Evolutionary conservation across 2,113 vertebrate species (phyloP).

Genomic region (Mandrillus leucophaeus): DNA sequence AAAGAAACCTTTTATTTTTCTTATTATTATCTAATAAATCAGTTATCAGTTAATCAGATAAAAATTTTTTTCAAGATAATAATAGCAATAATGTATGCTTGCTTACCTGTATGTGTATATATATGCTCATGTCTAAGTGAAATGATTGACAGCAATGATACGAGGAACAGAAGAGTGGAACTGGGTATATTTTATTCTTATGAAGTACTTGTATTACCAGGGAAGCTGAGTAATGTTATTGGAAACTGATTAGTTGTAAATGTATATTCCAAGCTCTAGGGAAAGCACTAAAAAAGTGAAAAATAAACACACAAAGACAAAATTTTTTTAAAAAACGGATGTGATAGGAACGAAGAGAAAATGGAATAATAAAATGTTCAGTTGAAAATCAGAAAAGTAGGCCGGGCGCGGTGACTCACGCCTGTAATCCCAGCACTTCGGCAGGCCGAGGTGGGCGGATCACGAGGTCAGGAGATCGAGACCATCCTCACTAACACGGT

Average conservation of each 20-base stretch:
- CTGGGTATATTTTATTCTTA: background rate
- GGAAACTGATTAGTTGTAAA: background rate
- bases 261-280: background rate
- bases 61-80: background rate
- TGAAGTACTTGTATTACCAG: background rate
- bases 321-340: background rate
- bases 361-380: too few species aligned
- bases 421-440: too few species aligned
- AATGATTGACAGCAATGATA: background rate
- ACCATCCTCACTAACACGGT: too few species aligned
- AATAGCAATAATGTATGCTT: background rate
- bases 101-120: background rate
- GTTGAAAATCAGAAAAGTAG: too few species aligned
- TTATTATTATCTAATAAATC: background rate
- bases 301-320: background rate
- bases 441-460: too few species aligned
- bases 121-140: background rate
- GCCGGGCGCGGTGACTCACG: fast-evolving
- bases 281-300: background rate
- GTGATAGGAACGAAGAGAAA: background rate
- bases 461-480: too few species aligned
- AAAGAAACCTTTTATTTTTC: background rate
- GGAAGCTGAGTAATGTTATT: background rate
- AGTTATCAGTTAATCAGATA: background rate
- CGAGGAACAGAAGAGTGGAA: background rate